Evolutionary conservation across 2,113 vertebrate genomes (phyloP).

Genomic region (Tinamus guttatus): DNA sequence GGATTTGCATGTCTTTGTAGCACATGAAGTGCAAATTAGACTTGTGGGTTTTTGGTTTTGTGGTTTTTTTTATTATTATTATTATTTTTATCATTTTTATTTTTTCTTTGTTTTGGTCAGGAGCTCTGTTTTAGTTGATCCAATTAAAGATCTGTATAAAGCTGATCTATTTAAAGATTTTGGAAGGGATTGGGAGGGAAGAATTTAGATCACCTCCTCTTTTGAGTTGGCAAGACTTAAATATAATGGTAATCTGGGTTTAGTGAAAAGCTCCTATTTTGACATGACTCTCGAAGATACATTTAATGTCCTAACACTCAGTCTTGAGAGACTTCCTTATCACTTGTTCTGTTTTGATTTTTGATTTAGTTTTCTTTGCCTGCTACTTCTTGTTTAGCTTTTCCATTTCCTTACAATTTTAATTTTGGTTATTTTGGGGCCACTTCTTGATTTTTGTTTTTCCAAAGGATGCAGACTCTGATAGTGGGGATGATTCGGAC

Average conservation of each 20-base stretch:
- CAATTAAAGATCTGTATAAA: not conserved
- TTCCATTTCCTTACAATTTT: slow-evolving; percentile 88
- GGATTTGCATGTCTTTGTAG: slow-evolving; percentile 83
- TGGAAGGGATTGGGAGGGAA: slow-evolving; percentile 44
- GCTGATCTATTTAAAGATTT: not conserved
- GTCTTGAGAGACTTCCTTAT: slow-evolving; percentile 58
- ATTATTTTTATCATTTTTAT: not conserved
- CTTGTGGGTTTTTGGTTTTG: not conserved
- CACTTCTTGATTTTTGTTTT: slow-evolving; percentile 95
- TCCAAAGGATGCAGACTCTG: slow-evolving; percentile 99
- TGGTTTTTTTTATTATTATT: not conserved
- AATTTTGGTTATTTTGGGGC: slow-evolving; percentile 93
- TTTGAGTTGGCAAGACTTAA: slow-evolving; percentile 6
- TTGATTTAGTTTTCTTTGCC: slow-evolving; percentile 79
- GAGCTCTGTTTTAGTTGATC: slow-evolving; percentile 8
- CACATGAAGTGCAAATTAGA: slow-evolving; percentile 80
- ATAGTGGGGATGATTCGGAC: slow-evolving; percentile 99
- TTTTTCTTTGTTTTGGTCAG: not conserved
- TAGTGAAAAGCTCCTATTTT: slow-evolving; percentile 41
- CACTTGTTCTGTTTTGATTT: slow-evolving; percentile 70
- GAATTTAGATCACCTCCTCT: not conserved
- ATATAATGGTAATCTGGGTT: slow-evolving; percentile 26
- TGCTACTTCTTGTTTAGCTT: slow-evolving; percentile 77
- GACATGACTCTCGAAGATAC: slow-evolving; percentile 29
- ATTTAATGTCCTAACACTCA: slow-evolving; percentile 43